Conservation (phyloP, 2,888 invertebrate species). For the Chalcosyrphus nemorum region DNA sequence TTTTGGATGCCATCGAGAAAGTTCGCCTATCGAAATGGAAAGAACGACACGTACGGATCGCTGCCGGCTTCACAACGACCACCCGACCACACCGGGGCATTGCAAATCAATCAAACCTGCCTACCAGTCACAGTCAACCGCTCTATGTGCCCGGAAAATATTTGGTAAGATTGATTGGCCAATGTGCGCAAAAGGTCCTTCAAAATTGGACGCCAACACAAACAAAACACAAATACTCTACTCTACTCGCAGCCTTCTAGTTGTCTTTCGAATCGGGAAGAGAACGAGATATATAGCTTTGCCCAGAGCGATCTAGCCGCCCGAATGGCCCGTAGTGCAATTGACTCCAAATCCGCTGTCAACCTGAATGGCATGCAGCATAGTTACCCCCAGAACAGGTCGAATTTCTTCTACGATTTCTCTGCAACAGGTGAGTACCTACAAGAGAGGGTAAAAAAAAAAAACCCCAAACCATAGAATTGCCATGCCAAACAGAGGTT, state of each 20-base stretch:
- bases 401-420: constrained; percentile 82
- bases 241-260: constrained; percentile 89
- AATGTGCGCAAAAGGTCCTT: constrained; percentile 34
- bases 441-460: constrained; percentile 10
- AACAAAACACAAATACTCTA: neutral
- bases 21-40: constrained; percentile 85
- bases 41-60: constrained; percentile 82
- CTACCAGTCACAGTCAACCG: constrained; percentile 91
- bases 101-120: constrained; percentile 84
- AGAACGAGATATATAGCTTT: constrained; percentile 95
- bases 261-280: constrained; percentile 94
- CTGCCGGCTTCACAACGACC: constrained; percentile 80
- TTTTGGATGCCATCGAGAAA: constrained; percentile 92
- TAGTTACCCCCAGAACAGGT: constrained; percentile 80
- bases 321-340: constrained; percentile 86
- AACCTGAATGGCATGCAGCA: constrained; percentile 82
- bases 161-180: constrained; percentile 86
- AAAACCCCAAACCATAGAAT: constrained; percentile 30
- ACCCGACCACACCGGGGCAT: constrained; percentile 79
- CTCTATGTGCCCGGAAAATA: constrained; percentile 96
- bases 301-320: constrained; percentile 92
- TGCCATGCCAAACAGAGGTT: constrained; percentile 56
- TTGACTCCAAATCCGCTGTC: constrained; percentile 85
- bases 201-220: constrained; percentile 10
- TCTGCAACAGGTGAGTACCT: constrained; percentile 80